A percentile compares a stretch with the other conserved stretches of the same genome.
Conservation (phyloP, 2,888 invertebrate species). For the Ophion obscuratus region DNA sequence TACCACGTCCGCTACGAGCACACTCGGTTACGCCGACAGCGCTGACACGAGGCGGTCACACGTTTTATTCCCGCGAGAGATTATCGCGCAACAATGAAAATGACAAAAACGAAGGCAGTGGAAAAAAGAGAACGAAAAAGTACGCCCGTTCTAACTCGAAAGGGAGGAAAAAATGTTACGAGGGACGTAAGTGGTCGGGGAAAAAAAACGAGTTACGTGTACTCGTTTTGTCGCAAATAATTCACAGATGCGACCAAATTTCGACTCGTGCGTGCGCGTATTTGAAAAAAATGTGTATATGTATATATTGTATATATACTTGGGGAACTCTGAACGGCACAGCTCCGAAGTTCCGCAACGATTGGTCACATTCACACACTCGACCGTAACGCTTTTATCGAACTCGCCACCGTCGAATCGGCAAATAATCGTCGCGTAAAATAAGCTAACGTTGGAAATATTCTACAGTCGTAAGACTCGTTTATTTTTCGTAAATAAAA, state of each 20-base stretch:
- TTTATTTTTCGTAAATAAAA: constrained; percentile 17
- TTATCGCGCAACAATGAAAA: constrained; percentile 21
- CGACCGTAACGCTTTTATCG: constrained; percentile 1
- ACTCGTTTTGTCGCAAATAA: constrained; percentile 4
- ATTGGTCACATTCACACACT: constrained; percentile 31
- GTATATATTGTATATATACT: constrained; percentile 21
- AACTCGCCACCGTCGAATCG: constrained; percentile 4
- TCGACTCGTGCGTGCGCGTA: background rate
- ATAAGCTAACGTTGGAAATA: background rate
- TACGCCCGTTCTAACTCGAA: background rate
- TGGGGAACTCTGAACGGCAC: constrained; percentile 4
- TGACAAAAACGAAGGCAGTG: background rate
- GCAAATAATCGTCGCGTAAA: background rate
- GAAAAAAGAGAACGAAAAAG: background rate
- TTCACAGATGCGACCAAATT: constrained; percentile 23
- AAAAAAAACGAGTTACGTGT: constrained; percentile 6
- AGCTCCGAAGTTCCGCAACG: constrained; percentile 27
- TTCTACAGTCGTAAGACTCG: background rate
- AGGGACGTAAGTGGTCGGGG: background rate
- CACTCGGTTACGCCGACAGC: constrained; percentile 78
- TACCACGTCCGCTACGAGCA: constrained; percentile 75
- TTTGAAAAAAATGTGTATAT: background rate
- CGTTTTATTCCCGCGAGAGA: constrained; percentile 51
- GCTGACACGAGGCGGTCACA: constrained; percentile 73
- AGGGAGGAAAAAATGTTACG: background rate